Evolutionary conservation across 2,797 vertebrate genomes (phyloP), one percentile per base, ranked within the genome.

Genomic region (Chaenodraco wilsoni): DNA sequence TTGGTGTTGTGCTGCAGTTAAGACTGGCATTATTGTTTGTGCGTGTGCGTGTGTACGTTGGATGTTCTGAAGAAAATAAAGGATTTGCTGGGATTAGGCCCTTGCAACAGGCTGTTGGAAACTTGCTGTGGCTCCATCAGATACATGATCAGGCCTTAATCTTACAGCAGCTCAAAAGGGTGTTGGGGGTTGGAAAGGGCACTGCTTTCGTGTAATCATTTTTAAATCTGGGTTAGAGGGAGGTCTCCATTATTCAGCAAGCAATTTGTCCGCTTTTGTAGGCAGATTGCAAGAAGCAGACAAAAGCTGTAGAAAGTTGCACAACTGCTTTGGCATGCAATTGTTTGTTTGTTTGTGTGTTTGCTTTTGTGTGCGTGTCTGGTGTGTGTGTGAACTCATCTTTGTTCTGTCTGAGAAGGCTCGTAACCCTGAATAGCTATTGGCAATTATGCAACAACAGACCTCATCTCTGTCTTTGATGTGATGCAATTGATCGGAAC

Each of bases 11-110:
- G 75, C 61, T 50, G 80, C 63, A 9, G 81, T 80, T 65, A 60
- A 68, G 72, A 61, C 65, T 71, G 54, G 51, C 43, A 57, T 56
- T 56, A 45, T 63, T 52, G 66, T 44, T 56, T 57, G 33, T 57
- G 54, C n/a, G 80, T 84, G 72, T 76, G 72, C 17, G 59, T n/a
- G 37, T 54, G 48, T 79, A 76, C 84, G 87, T 85, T 87, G 86
- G 86, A 81, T 81, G 83, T 87, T 77, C 74, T 43, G 46, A 76
- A 50, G 74, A 91, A 93, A 94, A 94, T 87, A 93, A 91, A 90
- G 88, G 93, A 92, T 94, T 93, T 90, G 64, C 40, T 65, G 57
- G 92, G 91, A 93, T 95, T 93, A 94, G 62, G 76, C 27, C 59
- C 54, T 79, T 82, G 83, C 72, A 83, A 74, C 84, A 91, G 91